Base-by-base conservation (phyloP, 2,797 vertebrate genomes). In the Stomatorhinus walkeri region DNA sequence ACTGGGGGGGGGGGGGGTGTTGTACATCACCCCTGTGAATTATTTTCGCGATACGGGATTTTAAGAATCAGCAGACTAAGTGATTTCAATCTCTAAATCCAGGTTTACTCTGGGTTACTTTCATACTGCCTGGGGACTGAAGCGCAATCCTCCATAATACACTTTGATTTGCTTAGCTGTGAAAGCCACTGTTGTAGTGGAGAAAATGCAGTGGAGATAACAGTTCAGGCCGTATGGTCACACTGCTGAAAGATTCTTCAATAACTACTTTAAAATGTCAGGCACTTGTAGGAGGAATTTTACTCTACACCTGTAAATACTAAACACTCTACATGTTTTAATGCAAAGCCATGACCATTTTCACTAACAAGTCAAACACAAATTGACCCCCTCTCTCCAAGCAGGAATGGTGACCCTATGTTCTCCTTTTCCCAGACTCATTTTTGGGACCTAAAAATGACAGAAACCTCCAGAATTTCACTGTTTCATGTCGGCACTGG, bases 41-140 rank as follows among this genome's bases (percentile, higher is more conserved):
- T 81, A 81, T 46, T 51, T 51, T 51, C 1, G 14, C 0, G 3
- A 56, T 6, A 8, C 3, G 79, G 72, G 32, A n/a, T 19, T 24
- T 81, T 56, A 56, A 54, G 32, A 51, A 88, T 88, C 28, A 40
- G 10, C n/a, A 52, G 1, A 64, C 43, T 87, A 48, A 76, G 12
- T 36, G 32, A 88, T 36, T 88, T 16, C 49, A 72, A 79, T 81
- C 87, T 81, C 48, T 36, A 81, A 59, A 56, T 81, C 32, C 51
- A 56, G 32, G 54, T 56, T 81, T 56, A 36, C 64, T 79, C 68
- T 19, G 46, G 28, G 22, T 54, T 51, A 88, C 87, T 22, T 19
- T 56, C n/a, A 76, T 24, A n/a, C 46, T 28, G 10, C 24, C 48
- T 79, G 14, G 52, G 48, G 5, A 19, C 22, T 19, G 51, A 88